Evolutionary conservation across 2,888 invertebrate species (phyloP).

Genomic region (Unio pictorum): DNA sequence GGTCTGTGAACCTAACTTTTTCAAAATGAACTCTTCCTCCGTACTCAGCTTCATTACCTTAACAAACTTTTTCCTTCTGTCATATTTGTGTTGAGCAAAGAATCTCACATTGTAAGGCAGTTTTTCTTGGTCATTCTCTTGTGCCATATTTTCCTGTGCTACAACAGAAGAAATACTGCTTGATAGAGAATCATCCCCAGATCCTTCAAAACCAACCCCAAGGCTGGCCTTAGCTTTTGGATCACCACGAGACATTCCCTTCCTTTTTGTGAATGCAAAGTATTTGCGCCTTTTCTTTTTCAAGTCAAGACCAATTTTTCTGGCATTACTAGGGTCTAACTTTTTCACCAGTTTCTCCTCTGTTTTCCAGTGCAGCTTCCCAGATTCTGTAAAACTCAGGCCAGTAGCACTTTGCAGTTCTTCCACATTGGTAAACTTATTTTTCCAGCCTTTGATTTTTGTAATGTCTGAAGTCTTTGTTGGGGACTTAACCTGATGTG

Average conservation of each 20-base stretch:
- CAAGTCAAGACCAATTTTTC: conserved; percentile 47
- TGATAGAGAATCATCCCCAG: neutral
- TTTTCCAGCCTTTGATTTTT: conserved; percentile 64
- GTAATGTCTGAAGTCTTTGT: conserved; percentile 58
- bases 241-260: conserved; percentile 30
- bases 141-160: too few species aligned
- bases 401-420: conserved; percentile 28
- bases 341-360: conserved; percentile 51
- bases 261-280: conserved; percentile 16
- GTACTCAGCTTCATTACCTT: conserved; percentile 37
- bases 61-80: conserved; percentile 35
- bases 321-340: conserved; percentile 48
- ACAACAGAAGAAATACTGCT: too few species aligned
- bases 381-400: conserved; percentile 28
- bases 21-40: conserved; percentile 48
- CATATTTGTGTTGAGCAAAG: conserved; percentile 34
- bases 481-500: conserved; percentile 18
- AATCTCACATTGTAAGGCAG: conserved; percentile 28
- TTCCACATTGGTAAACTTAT: conserved; percentile 40
- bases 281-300: conserved; percentile 51
- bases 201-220: conserved; percentile 1
- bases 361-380: conserved; percentile 51
- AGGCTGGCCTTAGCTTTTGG: conserved; percentile 1
- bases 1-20: conserved; percentile 56
- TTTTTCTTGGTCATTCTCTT: conserved; percentile 13